Conservation (phyloP, 2,797 vertebrate species). For the Avahi laniger region DNA sequence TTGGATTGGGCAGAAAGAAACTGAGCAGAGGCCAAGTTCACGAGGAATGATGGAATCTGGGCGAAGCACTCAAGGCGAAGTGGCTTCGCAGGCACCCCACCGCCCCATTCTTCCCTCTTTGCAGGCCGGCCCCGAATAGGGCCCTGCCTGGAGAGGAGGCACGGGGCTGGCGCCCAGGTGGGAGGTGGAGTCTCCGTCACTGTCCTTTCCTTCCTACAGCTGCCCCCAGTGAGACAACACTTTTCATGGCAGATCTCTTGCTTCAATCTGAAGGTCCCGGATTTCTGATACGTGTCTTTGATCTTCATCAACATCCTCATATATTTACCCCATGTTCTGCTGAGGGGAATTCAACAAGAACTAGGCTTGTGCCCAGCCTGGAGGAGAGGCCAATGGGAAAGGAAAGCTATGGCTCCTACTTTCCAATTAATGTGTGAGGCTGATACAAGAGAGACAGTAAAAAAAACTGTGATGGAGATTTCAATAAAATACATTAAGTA, state of each 20-base stretch:
- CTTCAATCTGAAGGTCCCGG: neutral
- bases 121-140: no score
- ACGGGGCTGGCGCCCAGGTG: rapidly evolving
- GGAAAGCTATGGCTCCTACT: neutral
- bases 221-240: neutral
- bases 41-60: neutral
- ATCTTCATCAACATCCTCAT: neutral
- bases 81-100: neutral
- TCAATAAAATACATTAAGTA: neutral
- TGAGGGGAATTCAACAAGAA: neutral
- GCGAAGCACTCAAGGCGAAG: rapidly evolving
- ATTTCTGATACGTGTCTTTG: neutral
- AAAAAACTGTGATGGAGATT: neutral
- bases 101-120: no score
- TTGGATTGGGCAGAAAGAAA: neutral
- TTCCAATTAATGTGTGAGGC: neutral
- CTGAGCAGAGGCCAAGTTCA: neutral
- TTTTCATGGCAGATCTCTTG: neutral
- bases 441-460: neutral
- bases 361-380: neutral
- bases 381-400: neutral
- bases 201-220: neutral
- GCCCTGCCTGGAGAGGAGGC: neutral
- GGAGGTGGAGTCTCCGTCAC: neutral
- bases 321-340: neutral